phyloP scores from a whole-genome alignment of 2,113 vertebrate species.

The Thymallus thymallus region DNA sequence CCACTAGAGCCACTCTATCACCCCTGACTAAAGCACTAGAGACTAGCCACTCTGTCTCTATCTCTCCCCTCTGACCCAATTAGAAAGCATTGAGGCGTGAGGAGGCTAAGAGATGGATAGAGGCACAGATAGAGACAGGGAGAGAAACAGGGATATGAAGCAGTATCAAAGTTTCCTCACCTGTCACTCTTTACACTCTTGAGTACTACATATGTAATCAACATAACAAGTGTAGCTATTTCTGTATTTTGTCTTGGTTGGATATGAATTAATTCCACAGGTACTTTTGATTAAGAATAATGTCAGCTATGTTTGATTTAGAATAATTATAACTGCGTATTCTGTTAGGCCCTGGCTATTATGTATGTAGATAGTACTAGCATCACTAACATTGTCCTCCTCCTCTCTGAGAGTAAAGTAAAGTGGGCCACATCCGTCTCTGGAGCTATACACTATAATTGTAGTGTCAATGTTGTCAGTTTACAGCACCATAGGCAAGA shows the following conservation, averaged over 20 bases:
- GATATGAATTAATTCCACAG: no score
- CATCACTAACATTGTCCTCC: conserved; percentile 47
- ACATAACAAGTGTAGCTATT: no score
- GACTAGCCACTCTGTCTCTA: background rate
- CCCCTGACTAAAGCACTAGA: conserved; percentile 59
- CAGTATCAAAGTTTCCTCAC: no score
- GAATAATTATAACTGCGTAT: no score
- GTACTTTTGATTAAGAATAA: no score
- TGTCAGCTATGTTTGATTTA: no score
- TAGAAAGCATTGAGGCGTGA: conserved; percentile 66
- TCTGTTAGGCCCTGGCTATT: no score
- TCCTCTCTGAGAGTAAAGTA: conserved; percentile 14
- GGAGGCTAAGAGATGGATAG: no score
- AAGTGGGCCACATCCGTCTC: conserved; percentile 24
- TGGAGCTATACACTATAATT: conserved; percentile 45
- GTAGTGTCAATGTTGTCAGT: conserved; percentile 50
- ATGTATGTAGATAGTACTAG: background rate
- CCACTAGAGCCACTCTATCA: no score
- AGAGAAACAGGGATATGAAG: conserved; percentile 35
- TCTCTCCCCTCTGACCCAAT: conserved; percentile 68
- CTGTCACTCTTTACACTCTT: no score
- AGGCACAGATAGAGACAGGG: conserved; percentile 24
- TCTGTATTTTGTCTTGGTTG: no score
- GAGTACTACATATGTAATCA: no score
- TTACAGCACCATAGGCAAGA: conserved; percentile 51